phyloP scores from a whole-genome alignment of 2,888 invertebrate genomes.

The Falcaria lacertinaria region DNA sequence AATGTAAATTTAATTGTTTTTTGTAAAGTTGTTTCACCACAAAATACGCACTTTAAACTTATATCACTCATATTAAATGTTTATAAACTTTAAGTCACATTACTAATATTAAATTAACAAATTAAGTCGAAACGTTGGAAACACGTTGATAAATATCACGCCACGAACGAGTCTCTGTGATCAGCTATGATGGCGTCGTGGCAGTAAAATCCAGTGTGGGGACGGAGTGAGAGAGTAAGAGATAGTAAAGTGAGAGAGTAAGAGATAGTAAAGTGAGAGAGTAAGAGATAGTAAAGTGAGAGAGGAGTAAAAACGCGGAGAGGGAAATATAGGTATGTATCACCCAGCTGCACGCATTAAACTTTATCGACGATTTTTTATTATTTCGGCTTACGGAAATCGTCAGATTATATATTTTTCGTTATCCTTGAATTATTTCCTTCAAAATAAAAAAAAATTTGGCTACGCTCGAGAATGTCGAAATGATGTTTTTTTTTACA shows the following conservation, averaged over 20 bases:
- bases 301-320: neutral
- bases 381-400: too few relatives aligned
- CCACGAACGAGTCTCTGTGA: neutral
- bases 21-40: constrained; percentile 15
- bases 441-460: constrained; percentile 4
- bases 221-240: constrained; percentile 3
- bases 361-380: constrained; percentile 3
- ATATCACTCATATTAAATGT: constrained; percentile 17
- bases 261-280: neutral
- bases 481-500: constrained; percentile 12
- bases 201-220: constrained; percentile 1
- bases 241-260: too few relatives aligned
- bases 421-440: neutral
- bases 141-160: neutral
- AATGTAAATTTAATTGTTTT: constrained; percentile 16
- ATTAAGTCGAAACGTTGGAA: constrained; percentile 1
- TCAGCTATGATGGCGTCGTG: neutral
- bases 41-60: constrained; percentile 15
- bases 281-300: too few relatives aligned
- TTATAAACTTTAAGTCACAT: constrained; percentile 13
- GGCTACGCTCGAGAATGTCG: constrained; percentile 12
- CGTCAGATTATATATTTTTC: too few relatives aligned
- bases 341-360: constrained; percentile 2
- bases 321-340: constrained; percentile 1
- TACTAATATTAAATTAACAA: constrained; percentile 12